Evolutionary conservation across 2,888 invertebrate species (phyloP).

Genomic region (Troides helena): DNA sequence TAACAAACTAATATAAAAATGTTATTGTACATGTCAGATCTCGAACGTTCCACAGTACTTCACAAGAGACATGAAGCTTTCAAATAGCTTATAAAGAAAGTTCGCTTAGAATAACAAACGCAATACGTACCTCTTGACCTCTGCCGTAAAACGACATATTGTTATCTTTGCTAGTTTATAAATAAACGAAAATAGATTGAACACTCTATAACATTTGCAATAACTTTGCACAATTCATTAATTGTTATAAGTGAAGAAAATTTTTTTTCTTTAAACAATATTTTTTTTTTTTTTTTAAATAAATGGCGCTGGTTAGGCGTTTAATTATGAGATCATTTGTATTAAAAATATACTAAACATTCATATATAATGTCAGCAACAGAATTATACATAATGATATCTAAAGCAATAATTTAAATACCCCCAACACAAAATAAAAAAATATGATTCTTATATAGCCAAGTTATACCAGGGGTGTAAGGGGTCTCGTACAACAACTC

Average conservation of each 20-base stretch:
- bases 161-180: constrained; percentile 18
- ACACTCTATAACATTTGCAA: constrained; percentile 15
- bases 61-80: constrained; percentile 15
- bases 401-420: too few relatives aligned
- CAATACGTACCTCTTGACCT: constrained; percentile 15
- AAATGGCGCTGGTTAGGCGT: neutral
- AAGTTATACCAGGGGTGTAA: too few relatives aligned
- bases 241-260: constrained; percentile 3
- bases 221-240: constrained; percentile 22
- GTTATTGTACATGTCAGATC: neutral
- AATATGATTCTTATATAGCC: too few relatives aligned
- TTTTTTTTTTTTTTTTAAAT: neutral
- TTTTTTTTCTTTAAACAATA: neutral
- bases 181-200: constrained; percentile 19
- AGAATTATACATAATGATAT: too few relatives aligned
- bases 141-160: constrained; percentile 12
- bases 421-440: too few relatives aligned
- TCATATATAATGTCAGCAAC: too few relatives aligned
- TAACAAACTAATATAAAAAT: neutral
- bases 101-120: constrained; percentile 19
- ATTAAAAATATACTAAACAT: too few relatives aligned
- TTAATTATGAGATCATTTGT: neutral
- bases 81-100: constrained; percentile 14
- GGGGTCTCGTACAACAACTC: too few relatives aligned
- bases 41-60: constrained; percentile 5